Percentiles rank a stretch among this genome's conserved stretches.
Conservation (phyloP, 2,113 vertebrate species). For the Rhabdornis inornatus region DNA sequence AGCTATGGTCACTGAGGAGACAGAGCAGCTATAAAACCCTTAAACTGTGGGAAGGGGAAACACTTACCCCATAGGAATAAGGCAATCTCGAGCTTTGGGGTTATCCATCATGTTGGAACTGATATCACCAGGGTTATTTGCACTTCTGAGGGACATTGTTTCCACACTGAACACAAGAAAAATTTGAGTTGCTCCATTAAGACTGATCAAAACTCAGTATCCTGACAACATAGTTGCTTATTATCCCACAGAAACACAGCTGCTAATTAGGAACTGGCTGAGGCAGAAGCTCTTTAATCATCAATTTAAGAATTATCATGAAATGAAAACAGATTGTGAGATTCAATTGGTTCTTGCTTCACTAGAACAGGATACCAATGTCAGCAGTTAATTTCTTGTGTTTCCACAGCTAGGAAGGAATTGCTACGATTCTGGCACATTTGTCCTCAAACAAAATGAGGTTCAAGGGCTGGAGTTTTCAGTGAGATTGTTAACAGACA, state of each 20-base stretch:
- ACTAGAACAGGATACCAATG: not conserved
- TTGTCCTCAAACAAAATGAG: not conserved
- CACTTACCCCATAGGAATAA: slow-evolving; percentile 86
- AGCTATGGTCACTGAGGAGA: not conserved
- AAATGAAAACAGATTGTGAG: not conserved
- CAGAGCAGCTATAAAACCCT: not conserved
- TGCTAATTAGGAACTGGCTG: not conserved
- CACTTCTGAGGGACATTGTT: slow-evolving; percentile 82
- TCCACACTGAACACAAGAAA: slow-evolving; percentile 77
- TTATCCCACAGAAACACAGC: not conserved
- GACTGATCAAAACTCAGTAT: not conserved
- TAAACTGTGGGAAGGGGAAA: not conserved
- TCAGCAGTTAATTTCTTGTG: not conserved
- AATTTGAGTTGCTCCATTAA: not conserved
- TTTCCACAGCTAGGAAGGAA: not conserved
- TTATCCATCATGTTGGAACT: slow-evolving; percentile 79
- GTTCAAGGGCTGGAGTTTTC: not conserved
- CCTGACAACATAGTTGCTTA: not conserved
- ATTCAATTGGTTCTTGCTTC: not conserved
- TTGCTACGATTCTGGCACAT: not conserved
- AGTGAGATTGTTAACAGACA: not conserved
- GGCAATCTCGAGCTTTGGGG: slow-evolving; percentile 83
- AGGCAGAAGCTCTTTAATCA: not conserved
- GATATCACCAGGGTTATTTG: slow-evolving; percentile 80
- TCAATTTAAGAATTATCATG: not conserved